Evolutionary conservation across 2,888 invertebrate species (phyloP), one percentile per base, ranked within the genome.

Genomic region (Dexiosoma caninum): DNA sequence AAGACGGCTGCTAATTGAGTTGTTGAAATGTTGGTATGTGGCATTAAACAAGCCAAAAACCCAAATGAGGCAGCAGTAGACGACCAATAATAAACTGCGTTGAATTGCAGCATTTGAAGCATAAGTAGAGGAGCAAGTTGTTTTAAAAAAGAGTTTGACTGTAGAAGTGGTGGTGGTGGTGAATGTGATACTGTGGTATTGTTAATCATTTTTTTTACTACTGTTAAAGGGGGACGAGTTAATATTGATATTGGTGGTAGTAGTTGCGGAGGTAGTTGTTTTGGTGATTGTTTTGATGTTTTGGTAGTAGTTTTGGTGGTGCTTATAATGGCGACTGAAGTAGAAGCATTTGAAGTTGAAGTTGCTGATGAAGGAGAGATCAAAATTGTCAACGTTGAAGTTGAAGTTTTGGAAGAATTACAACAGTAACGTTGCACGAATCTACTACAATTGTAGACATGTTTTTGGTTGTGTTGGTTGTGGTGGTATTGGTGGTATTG

Each of bases 281-380:
- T 82, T 82, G 81, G 82, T 82, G 84, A 80, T 80, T 78, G 78
- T 83, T 72, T 76, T 80, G 81, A 76, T 78, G 78, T 77, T 82
- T 77, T 78, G 69, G 62, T 79, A 75, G 74, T 80, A 75, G 76
- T 81, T 64, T 66, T 83, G 70, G 76, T 83, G 70, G 80, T 81
- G 78, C 75, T 76, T 71, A 57, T 37, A 70, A 78, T 82, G 78
- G 57, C 72, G 81, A 74, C 67, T 76, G 82, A 76, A 77, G 80
- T 55, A 76, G 75, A 69, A 69, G 81, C 83, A 82, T 82, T 72
- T 83, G 75, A 78, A 76, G 75, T 71, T 79, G 75, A 81, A 77
- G 82, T 82, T 81, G 78, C 42, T 78, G 82, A 72, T 81, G 77
- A 76, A 72, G 67, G 57, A 75, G 30, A 55, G 19, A 42, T 32